Evolutionary conservation across 1,140 invertebrate species (phyloP), one percentile per base, ranked within the genome.

Genomic region (Armadillidium nasatum): DNA sequence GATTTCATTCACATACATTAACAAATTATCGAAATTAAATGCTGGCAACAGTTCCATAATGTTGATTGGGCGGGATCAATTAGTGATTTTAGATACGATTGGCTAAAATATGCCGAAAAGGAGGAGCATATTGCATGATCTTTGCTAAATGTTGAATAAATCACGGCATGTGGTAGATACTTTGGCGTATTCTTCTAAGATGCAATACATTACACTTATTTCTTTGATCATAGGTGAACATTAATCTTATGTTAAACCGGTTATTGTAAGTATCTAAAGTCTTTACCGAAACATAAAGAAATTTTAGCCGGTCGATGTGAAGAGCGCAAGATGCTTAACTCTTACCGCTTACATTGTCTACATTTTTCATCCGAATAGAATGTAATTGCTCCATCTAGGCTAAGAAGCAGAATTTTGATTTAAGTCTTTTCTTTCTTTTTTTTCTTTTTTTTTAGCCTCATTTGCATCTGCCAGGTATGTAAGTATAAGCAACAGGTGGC

Each of bases 261-360:
- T 60, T 60, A 60, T 60, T 60, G 50, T 60, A 60, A 60, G 50
- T 60, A 60, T 60, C 50, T 60, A 60, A 60, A 60, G 50, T 60
- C 50, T 19, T 60, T 60, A 60, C 50, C 50, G 50, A 60, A 60
- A 60, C 50, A 60, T 60, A 60, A 60, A 60, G 50, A 60, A 7
- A 60, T 2, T 60, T 4, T 60, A 60, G 50, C 50, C 50, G 50
- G 50, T 60, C 19, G 50, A 60, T 60, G 50, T 60, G 50, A 60
- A 60, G 11, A 60, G 50, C 50, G 50, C 50, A 2, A 13, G 11
- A 60, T 60, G 50, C 19, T 60, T 60, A 60, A 60, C 50, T 60
- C 50, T 60, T 60, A 19, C 50, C 50, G 46, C 46, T 50, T 50
- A 50, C 46, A 15, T 50, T 50, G 46, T 50, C 46, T 50, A 50